phyloP scores from a whole-genome alignment of 2,888 invertebrate genomes.

The Hypsopygia costalis region DNA sequence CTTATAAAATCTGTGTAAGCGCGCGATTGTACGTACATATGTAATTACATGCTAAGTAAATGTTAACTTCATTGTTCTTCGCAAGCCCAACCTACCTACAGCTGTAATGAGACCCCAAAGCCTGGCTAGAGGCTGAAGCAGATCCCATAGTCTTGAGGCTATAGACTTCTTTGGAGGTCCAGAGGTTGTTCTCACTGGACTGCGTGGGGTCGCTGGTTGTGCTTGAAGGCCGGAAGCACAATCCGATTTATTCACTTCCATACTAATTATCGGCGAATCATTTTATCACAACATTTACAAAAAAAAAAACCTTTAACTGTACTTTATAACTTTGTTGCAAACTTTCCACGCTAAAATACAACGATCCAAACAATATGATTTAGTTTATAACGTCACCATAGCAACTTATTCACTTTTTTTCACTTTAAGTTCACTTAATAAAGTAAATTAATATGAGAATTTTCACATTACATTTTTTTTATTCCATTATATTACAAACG shows the following conservation, averaged over 20 bases:
- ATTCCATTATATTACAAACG: not conserved
- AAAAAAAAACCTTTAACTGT: conserved; percentile 11
- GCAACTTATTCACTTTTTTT: conserved; percentile 9
- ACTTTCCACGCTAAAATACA: too few relatives aligned
- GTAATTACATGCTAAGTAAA: too few relatives aligned
- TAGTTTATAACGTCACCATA: too few relatives aligned
- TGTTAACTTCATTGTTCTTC: too few relatives aligned
- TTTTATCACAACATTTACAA: not conserved
- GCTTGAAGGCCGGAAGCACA: conserved; percentile 35
- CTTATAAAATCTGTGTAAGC: too few relatives aligned
- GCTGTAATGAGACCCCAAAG: conserved; percentile 70
- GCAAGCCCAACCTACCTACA: conserved; percentile 59
- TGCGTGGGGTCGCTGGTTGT: conserved; percentile 33
- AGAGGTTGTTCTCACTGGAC: conserved; percentile 29
- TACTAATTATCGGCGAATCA: conserved; percentile 29
- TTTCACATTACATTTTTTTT: too few relatives aligned
- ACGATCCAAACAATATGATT: too few relatives aligned
- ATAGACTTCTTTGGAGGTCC: conserved; percentile 50
- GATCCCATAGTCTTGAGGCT: conserved; percentile 62
- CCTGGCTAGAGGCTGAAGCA: conserved; percentile 66
- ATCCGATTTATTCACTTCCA: conserved; percentile 42
- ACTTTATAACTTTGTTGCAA: too few relatives aligned
- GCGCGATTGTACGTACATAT: too few relatives aligned
- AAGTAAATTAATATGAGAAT: not conserved
- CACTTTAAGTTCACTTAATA: not conserved